A percentile compares a stretch with the other conserved stretches of the same genome.
Evolutionary conservation across 1,140 invertebrate species (phyloP).

Genomic region (Reticulitermes speratus): DNA sequence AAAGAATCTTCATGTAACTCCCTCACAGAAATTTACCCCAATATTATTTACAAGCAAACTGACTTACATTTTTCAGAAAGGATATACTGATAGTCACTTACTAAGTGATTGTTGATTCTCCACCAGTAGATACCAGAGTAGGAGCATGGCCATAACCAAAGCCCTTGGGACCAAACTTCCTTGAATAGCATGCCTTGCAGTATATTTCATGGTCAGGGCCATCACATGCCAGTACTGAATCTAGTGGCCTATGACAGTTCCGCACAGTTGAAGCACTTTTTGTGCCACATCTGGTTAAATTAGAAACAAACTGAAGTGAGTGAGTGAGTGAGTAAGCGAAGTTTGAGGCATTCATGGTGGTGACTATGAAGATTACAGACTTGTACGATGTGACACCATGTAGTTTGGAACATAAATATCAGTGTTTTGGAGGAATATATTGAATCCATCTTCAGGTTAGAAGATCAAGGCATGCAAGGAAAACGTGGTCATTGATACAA

Average conservation of each 20-base stretch:
- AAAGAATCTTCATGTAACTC: too few species aligned
- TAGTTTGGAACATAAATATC: not conserved
- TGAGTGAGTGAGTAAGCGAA: constrained; percentile 10
- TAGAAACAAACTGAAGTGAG: not conserved
- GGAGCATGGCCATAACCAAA: constrained; percentile 86
- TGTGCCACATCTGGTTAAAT: constrained; percentile 82
- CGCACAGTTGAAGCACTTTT: constrained; percentile 88
- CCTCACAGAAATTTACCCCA: too few species aligned
- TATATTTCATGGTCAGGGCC: constrained; percentile 87
- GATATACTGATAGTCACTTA: constrained; percentile 47
- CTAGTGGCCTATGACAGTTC: constrained; percentile 92
- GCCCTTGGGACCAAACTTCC: constrained; percentile 86
- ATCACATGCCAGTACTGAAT: constrained; percentile 87
- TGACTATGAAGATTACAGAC: not conserved
- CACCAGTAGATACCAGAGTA: constrained; percentile 74
- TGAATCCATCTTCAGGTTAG: too few species aligned
- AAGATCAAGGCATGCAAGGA: too few species aligned
- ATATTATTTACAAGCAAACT: too few species aligned
- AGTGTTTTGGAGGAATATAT: too few species aligned
- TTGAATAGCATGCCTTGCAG: constrained; percentile 84
- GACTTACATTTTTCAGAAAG: not conserved
- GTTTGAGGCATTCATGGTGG: not conserved
- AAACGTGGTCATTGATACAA: too few species aligned
- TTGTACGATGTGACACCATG: not conserved
- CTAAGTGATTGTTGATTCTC: constrained; percentile 69